Evolutionary conservation across 2,888 invertebrate genomes (phyloP).

Genomic region (Alloplasta piceator): DNA sequence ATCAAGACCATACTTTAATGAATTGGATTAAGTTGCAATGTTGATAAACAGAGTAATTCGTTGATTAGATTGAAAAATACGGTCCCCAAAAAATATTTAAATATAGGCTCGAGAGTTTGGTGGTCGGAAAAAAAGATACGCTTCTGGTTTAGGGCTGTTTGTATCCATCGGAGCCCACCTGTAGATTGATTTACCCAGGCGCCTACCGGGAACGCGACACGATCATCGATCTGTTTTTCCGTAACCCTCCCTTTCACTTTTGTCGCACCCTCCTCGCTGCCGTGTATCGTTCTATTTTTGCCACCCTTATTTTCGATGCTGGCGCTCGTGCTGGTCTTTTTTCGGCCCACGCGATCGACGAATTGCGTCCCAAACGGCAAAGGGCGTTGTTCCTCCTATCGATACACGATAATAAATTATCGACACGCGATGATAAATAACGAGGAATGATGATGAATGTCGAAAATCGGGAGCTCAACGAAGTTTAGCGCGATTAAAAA

Average conservation of each 20-base stretch:
- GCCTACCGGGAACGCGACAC: slow-evolving; percentile 24
- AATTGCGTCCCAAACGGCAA: slow-evolving; percentile 48
- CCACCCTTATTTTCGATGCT: neutral
- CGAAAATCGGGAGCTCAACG: too few relatives aligned
- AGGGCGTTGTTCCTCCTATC: slow-evolving; percentile 61
- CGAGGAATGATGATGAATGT: too few relatives aligned
- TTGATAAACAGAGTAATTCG: too few relatives aligned
- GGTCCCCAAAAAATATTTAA: neutral
- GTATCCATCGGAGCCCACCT: slow-evolving; percentile 58
- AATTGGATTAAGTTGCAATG: too few relatives aligned
- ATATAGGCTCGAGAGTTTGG: neutral
- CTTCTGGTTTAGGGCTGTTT: neutral
- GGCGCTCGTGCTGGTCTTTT: slow-evolving; percentile 29
- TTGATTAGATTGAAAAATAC: too few relatives aligned
- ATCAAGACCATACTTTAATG: too few relatives aligned
- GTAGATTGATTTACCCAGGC: slow-evolving; percentile 63
- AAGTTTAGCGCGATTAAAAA: slow-evolving; percentile 17
- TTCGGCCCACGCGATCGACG: slow-evolving; percentile 15
- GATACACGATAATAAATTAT: slow-evolving; percentile 2
- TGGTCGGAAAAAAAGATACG: neutral
- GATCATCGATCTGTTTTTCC: slow-evolving; percentile 66
- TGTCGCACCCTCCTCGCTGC: slow-evolving; percentile 25
- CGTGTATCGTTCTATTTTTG: slow-evolving; percentile 1
- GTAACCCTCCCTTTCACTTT: slow-evolving; percentile 59
- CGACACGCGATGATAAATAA: slow-evolving; percentile 3